Evolutionary conservation across 2,888 invertebrate genomes (phyloP).

Genomic region (Amaurobius ferox): DNA sequence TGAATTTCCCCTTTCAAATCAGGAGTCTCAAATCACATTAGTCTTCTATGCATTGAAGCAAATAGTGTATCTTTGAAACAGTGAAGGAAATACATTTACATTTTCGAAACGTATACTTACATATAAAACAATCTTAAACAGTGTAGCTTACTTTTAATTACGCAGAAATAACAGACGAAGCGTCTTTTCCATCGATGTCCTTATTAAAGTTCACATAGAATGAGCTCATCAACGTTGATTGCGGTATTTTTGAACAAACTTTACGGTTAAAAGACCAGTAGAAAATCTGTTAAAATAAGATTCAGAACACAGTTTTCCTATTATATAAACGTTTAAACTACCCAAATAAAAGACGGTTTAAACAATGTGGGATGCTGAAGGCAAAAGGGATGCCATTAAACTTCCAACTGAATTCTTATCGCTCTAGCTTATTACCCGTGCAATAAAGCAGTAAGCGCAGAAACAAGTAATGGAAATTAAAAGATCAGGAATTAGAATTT

Average conservation of each 20-base stretch:
- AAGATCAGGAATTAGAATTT: background rate
- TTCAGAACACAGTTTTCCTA: background rate
- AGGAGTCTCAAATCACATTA: no score
- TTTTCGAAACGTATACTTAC: no score
- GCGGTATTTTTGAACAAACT: background rate
- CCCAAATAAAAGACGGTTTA: background rate
- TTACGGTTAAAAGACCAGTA: background rate
- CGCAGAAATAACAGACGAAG: background rate
- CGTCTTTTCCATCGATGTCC: background rate
- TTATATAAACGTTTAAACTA: conserved; percentile 3
- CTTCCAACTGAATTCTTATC: conserved; percentile 6
- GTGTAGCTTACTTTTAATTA: no score
- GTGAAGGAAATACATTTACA: no score
- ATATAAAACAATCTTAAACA: no score
- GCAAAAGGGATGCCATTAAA: background rate
- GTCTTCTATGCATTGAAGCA: no score
- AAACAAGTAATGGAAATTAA: background rate
- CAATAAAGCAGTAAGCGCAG: background rate
- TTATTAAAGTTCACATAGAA: background rate
- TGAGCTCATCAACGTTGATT: background rate
- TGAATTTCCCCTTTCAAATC: no score
- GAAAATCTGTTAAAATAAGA: conserved; percentile 3
- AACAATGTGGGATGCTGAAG: background rate
- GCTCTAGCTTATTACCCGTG: background rate
- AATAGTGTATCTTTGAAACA: no score